Conservation (phyloP, 2,113 vertebrate species). For the Lanius ludovicianus region DNA sequence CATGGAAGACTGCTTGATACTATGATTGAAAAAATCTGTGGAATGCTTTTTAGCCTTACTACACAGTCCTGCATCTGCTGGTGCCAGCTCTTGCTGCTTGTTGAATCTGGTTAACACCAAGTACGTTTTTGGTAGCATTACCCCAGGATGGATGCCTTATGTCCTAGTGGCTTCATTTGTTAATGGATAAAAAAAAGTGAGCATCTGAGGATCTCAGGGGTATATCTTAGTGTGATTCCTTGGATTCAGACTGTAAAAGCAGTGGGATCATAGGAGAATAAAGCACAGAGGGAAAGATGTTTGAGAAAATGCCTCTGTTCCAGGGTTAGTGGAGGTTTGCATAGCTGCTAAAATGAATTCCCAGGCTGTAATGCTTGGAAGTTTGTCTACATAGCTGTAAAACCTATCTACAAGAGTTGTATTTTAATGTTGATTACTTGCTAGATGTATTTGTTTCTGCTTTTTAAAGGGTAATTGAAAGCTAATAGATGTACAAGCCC, state of each 20-base stretch:
- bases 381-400: background rate
- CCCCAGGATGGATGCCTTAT: background rate
- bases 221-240: background rate
- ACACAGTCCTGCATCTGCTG: background rate
- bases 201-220: background rate
- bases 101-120: background rate
- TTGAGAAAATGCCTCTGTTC: background rate
- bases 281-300: background rate
- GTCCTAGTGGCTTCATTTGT: background rate
- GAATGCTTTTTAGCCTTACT: background rate
- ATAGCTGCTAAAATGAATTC: background rate
- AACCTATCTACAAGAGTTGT: background rate
- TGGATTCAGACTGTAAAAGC: background rate
- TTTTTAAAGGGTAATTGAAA: background rate
- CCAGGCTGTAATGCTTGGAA: background rate
- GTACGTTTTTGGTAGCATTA: background rate
- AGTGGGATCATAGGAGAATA: background rate
- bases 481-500: background rate
- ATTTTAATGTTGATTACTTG: background rate
- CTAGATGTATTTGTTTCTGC: background rate
- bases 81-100: background rate
- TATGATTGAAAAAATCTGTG: background rate
- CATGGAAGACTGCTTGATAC: background rate
- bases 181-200: background rate
- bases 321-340: background rate